These are phyloP conservation scores for Drosophila arizonae DNA, from an alignment of 1,140 invertebrate genomes.

Conservation along the genomic window DNA sequence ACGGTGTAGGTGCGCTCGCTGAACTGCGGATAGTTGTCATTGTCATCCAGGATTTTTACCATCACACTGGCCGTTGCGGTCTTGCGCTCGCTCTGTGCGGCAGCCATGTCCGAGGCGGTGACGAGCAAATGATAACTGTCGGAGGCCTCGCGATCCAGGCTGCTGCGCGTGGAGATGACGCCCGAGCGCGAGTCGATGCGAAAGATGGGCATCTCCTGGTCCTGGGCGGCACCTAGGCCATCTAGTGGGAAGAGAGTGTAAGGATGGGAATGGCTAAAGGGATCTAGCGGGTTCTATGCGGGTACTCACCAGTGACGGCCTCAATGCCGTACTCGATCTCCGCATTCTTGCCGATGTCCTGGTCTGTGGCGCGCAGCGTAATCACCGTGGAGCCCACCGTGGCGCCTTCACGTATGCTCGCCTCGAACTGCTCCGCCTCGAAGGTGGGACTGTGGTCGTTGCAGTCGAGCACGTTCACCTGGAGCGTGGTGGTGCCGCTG, in stretches of 20 bases:
- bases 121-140: constrained; percentile 94
- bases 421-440: constrained; percentile 93
- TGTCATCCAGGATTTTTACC: constrained; percentile 94
- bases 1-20: constrained; percentile 94
- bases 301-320: constrained; percentile 85
- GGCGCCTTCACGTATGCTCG: constrained; percentile 91
- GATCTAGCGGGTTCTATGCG: not conserved
- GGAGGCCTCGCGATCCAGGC: constrained; percentile 94
- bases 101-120: constrained; percentile 92
- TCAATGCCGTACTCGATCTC: constrained; percentile 92
- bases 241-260: constrained; percentile 36
- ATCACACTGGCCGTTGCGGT: constrained; percentile 92
- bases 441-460: constrained; percentile 97
- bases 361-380: constrained; percentile 95
- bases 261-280: not conserved
- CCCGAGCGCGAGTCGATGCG: constrained; percentile 92
- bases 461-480: constrained; percentile 94
- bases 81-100: constrained; percentile 87
- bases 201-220: constrained; percentile 86
- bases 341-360: constrained; percentile 94
- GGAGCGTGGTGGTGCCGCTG: constrained; percentile 94
- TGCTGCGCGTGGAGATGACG: constrained; percentile 91
- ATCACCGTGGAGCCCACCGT: constrained; percentile 94
- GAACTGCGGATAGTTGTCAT: constrained; percentile 99
- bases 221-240: constrained; percentile 68